Conservation (phyloP, 2,888 invertebrate species). For the Biston stratarius region DNA sequence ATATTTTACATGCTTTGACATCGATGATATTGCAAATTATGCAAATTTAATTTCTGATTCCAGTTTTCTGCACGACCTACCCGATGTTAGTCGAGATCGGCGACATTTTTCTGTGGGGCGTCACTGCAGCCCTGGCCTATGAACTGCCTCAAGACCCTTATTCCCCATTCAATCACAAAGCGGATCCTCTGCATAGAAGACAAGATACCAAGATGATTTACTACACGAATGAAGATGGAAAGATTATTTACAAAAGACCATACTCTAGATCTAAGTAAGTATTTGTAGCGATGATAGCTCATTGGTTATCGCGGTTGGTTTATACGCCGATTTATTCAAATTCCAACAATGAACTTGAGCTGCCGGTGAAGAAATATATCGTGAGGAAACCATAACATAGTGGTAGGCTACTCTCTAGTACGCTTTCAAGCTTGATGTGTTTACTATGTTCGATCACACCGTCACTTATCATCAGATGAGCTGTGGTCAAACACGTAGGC, state of each 20-base stretch:
- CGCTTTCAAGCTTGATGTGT: too few species aligned
- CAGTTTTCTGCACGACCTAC: constrained; percentile 88
- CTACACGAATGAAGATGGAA: constrained; percentile 72
- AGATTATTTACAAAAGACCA: constrained; percentile 66
- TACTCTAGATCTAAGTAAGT: constrained; percentile 65
- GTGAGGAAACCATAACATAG: too few species aligned
- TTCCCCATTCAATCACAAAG: constrained; percentile 76
- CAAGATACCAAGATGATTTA: constrained; percentile 71
- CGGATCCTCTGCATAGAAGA: constrained; percentile 78
- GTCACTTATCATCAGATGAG: too few species aligned
- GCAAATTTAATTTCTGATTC: constrained; percentile 40
- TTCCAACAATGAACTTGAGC: too few species aligned
- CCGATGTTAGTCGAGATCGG: constrained; percentile 82
- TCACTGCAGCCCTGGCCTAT: constrained; percentile 92
- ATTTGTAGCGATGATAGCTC: not conserved
- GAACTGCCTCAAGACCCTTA: constrained; percentile 90
- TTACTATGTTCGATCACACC: too few species aligned
- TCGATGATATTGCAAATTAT: too few species aligned
- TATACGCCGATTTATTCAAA: too few species aligned
- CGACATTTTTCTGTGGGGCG: constrained; percentile 88
- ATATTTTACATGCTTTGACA: not conserved
- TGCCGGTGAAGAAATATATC: too few species aligned
- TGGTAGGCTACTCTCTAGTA: too few species aligned
- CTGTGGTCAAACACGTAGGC: too few species aligned
- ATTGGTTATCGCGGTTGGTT: too few species aligned